Evolutionary conservation across 1,140 invertebrate species (phyloP), one percentile per base, ranked within the genome.

Genomic region (Caligus rogercresseyi): DNA sequence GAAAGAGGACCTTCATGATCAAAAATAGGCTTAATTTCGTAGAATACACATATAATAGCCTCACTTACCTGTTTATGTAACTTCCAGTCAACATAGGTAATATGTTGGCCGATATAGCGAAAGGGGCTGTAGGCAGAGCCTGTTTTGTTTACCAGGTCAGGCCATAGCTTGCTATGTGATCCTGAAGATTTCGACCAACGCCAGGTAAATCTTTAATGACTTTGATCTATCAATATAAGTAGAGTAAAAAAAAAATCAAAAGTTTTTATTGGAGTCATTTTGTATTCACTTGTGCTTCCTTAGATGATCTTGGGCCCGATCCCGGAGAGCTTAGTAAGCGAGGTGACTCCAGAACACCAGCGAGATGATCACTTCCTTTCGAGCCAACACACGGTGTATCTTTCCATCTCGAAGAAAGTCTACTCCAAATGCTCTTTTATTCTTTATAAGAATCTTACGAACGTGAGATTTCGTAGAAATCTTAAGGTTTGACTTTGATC

Each of bases 311-410:
- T 75, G 76, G 87, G 0, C 89, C 89, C 52, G 92, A 78, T 0
- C 89, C 89, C 0, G 87, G 90, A 0, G 92, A 69, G 87, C 92
- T 89, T 56, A 93, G 71, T 25, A 93, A 70, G 66, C 89, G 86
- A 0, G 87, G 83, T 18, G 79, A 81, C 59, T 86, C 86, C 3
- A 90, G 84, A 0, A 84, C 78, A 0, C 87, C 87, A 0, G 85
- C 85, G 84, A 84, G 3, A 89, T 66, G 25, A 89, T 85, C 0
- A 89, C 80, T 72, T 89, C 86, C 69, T 84, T 83, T 55, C 76
- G 77, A 0, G 85, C 85, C 21, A 78, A 73, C 0, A 86, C 81
- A 0, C 68, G 81, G 78, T 53, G 77, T 79, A 23, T 76, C 64
- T 65, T 52, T 55, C 65, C 62, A 20, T 56, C 24, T 20, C 64